Evolutionary conservation across 2,797 vertebrate genomes (phyloP).

Genomic region (Phrynocephalus guinanensis): DNA sequence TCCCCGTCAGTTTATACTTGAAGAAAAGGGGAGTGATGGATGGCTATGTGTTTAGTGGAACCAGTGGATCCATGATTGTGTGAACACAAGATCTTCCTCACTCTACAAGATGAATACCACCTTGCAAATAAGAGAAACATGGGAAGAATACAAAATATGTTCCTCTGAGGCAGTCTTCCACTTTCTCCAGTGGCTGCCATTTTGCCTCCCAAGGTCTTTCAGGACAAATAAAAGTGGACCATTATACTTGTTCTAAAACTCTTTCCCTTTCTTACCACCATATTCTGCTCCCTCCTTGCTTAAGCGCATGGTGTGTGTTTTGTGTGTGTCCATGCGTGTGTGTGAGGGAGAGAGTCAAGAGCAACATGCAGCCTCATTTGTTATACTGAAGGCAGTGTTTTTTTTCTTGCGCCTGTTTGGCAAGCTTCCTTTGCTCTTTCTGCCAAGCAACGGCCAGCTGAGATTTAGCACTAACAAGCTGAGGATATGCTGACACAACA

Average conservation of each 20-base stretch:
- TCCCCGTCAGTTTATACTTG: no score
- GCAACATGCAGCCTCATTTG: conserved; percentile 77
- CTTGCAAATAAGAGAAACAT: not conserved
- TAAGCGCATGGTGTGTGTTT: conserved; percentile 74
- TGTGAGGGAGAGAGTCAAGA: conserved; percentile 49
- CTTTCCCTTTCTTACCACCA: not conserved
- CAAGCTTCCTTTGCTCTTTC: conserved; percentile 82
- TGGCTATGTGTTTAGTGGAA: not conserved
- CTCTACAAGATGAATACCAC: not conserved
- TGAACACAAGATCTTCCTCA: not conserved
- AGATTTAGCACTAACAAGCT: conserved; percentile 86
- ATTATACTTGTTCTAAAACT: not conserved
- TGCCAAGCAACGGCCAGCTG: conserved; percentile 86
- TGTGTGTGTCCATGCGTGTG: conserved; percentile 70
- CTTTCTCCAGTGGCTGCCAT: not conserved
- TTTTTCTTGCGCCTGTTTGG: conserved; percentile 83
- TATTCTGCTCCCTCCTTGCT: conserved; percentile 26
- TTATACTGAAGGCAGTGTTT: conserved; percentile 79
- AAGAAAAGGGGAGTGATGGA: not conserved
- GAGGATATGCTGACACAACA: conserved; percentile 90
- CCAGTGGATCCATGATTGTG: not conserved
- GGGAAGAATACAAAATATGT: not conserved
- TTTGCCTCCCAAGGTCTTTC: not conserved
- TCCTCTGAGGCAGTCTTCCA: not conserved
- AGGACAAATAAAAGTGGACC: not conserved